Conservation (phyloP, 2,797 vertebrate species). For the Anableps anableps region DNA sequence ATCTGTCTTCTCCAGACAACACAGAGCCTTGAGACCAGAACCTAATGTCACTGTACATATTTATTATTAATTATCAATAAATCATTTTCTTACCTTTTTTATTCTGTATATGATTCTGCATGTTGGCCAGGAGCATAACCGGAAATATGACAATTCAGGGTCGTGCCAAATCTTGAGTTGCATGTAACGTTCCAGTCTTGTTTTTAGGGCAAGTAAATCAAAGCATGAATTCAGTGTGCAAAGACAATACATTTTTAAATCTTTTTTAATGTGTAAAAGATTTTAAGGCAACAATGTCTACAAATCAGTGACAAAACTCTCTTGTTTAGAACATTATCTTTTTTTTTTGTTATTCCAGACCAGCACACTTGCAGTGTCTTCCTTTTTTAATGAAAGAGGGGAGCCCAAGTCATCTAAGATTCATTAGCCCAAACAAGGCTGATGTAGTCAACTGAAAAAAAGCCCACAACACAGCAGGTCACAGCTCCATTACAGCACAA, state of each 20-base stretch:
- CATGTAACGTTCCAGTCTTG: not conserved
- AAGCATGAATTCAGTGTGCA: not conserved
- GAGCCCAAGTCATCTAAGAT: conserved; percentile 54
- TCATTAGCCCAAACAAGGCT: conserved; percentile 54
- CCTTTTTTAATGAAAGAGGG: conserved; percentile 53
- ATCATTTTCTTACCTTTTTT: not conserved
- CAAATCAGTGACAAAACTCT: not conserved
- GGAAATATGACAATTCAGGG: not conserved
- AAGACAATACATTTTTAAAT: not conserved
- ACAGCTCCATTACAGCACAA: conserved; percentile 61
- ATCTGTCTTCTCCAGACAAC: not conserved
- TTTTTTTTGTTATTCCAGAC: conserved; percentile 18
- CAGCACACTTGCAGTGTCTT: conserved; percentile 14
- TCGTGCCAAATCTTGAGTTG: not conserved
- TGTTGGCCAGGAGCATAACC: not conserved
- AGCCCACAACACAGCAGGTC: conserved; percentile 55
- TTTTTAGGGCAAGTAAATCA: not conserved
- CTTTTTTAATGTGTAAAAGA: not conserved
- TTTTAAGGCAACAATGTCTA: conserved; percentile 4
- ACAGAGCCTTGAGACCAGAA: not conserved
- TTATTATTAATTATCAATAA: too few species aligned
- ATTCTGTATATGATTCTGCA: not conserved
- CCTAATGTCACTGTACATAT: not conserved
- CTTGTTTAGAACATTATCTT: not conserved
- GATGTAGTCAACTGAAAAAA: conserved; percentile 54